phyloP scores from a whole-genome alignment of 2,797 vertebrate species.

The Ctenochaetus hawaiiensis region DNA sequence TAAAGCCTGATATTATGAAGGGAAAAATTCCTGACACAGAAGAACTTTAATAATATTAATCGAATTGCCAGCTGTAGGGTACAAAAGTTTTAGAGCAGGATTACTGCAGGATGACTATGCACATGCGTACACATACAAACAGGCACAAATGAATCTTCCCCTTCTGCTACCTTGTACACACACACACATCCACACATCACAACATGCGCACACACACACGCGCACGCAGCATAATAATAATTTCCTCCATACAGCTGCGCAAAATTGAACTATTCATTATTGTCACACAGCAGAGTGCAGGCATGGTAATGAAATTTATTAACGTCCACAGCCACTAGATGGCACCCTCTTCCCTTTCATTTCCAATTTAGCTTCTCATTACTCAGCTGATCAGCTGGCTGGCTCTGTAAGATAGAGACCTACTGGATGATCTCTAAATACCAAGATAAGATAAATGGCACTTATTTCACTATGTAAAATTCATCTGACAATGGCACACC shows the following conservation, averaged over 20 bases:
- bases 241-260: slow-evolving; percentile 55
- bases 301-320: slow-evolving; percentile 58
- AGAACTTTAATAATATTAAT: slow-evolving; percentile 8
- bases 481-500: slow-evolving; percentile 1
- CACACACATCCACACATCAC: background rate
- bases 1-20: background rate
- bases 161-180: background rate
- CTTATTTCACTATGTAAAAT: slow-evolving; percentile 12
- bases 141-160: slow-evolving; percentile 22
- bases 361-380: slow-evolving; percentile 62
- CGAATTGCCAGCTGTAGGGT: background rate
- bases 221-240: slow-evolving; percentile 41
- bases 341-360: slow-evolving; percentile 76
- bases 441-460: slow-evolving; percentile 31
- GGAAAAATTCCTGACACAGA: background rate
- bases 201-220: background rate
- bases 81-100: slow-evolving; percentile 22
- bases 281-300: slow-evolving; percentile 60
- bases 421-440: slow-evolving; percentile 20
- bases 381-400: slow-evolving; percentile 51
- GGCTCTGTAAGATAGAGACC: slow-evolving; percentile 25
- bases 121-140: slow-evolving; percentile 26
- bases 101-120: slow-evolving; percentile 56
- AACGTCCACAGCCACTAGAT: slow-evolving; percentile 77
- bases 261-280: slow-evolving; percentile 69